Percentiles rank a stretch among this genome's conserved stretches.
These are phyloP conservation scores for Ophion slaviceki DNA, from an alignment of 2,888 invertebrate genomes.

Conservation along the genomic window DNA sequence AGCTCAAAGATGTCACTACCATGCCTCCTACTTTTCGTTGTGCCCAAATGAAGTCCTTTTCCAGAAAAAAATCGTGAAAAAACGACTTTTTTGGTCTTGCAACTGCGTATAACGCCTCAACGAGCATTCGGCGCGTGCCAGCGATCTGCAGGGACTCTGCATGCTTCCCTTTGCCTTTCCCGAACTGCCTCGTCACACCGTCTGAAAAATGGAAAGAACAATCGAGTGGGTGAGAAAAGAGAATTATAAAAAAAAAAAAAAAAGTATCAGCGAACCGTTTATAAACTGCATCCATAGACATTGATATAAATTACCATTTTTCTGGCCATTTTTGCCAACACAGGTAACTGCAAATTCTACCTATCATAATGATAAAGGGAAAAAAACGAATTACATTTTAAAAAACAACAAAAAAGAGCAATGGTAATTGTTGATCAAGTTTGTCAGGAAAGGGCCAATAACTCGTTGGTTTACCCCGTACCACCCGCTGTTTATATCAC, in stretches of 20 bases:
- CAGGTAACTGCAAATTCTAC: no score
- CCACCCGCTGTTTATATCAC: constrained; percentile 49
- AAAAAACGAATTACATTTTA: no score
- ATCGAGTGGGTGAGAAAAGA: constrained; percentile 29
- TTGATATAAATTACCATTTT: no score
- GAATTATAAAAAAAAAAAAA: constrained; percentile 26
- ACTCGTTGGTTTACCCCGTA: constrained; percentile 29
- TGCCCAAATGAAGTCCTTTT: no score
- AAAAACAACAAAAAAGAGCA: background rate
- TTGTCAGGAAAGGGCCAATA: constrained; percentile 18
- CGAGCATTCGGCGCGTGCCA: constrained; percentile 73
- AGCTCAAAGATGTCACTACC: no score
- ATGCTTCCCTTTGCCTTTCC: constrained; percentile 14
- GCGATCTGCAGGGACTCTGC: constrained; percentile 50
- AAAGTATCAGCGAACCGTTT: constrained; percentile 14
- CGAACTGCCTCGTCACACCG: background rate
- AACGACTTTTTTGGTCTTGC: no score
- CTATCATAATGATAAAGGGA: no score
- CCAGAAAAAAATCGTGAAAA: no score
- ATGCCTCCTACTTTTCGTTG: no score
- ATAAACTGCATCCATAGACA: no score
- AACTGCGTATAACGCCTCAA: constrained; percentile 42
- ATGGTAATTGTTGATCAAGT: background rate
- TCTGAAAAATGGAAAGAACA: constrained; percentile 36
- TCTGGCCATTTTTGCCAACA: no score